These are phyloP conservation scores for Prosapia bicincta DNA, from an alignment of 2,888 invertebrate genomes.

Conservation along the genomic window DNA sequence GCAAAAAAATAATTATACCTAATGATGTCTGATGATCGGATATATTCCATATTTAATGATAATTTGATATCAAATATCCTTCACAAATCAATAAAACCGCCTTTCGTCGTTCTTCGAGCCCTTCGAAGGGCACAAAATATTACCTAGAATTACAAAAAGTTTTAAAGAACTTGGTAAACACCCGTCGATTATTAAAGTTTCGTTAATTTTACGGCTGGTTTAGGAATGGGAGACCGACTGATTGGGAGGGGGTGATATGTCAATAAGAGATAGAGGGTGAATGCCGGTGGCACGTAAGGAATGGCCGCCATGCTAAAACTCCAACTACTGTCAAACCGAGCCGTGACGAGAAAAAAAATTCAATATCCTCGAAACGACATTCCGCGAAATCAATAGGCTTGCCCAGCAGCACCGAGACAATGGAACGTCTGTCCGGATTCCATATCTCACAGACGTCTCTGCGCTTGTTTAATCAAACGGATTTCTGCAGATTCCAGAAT, in stretches of 20 bases:
- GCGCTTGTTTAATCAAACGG: neutral
- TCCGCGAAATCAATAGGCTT: neutral
- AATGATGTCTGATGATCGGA: too few relatives aligned
- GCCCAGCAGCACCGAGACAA: neutral
- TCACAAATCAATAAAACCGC: too few relatives aligned
- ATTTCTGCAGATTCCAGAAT: neutral
- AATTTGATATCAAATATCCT: too few relatives aligned
- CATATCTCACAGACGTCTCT: neutral
- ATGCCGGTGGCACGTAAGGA: neutral
- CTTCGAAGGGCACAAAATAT: neutral
- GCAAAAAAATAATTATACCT: too few relatives aligned
- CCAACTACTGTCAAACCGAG: neutral
- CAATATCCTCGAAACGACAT: neutral
- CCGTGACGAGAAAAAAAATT: conserved; percentile 2
- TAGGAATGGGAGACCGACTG: neutral
- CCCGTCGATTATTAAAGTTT: neutral
- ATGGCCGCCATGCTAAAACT: neutral
- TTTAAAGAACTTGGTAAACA: neutral
- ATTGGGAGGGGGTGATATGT: neutral
- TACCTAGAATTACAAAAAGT: neutral
- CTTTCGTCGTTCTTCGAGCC: too few relatives aligned
- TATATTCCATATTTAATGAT: too few relatives aligned
- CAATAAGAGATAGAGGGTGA: neutral
- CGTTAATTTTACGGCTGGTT: neutral
- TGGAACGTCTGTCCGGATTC: neutral